A percentile compares a stretch with the other conserved stretches of the same genome.
These are phyloP conservation scores for Columba guinea DNA, from an alignment of 2,797 vertebrate genomes.

Conservation along the genomic window DNA sequence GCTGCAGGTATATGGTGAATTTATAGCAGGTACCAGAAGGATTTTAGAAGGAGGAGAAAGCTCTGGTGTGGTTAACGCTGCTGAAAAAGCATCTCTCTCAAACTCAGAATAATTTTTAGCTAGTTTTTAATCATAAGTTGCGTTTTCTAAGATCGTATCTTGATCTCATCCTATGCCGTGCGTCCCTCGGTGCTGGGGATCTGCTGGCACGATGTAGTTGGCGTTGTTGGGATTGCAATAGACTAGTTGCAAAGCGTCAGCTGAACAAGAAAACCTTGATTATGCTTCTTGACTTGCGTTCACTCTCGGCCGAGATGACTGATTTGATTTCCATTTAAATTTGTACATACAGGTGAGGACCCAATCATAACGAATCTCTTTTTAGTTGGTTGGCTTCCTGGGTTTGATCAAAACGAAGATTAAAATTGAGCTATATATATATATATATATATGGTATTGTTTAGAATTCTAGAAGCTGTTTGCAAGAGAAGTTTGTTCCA, in stretches of 20 bases:
- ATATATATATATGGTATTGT: background rate
- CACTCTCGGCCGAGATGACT: background rate
- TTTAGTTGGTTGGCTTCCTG: background rate
- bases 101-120: background rate
- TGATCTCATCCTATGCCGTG: background rate
- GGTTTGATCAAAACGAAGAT: background rate
- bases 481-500: background rate
- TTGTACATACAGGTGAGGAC: background rate
- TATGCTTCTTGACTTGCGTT: background rate
- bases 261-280: background rate
- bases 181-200: background rate
- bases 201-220: background rate
- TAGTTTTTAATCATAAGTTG: background rate
- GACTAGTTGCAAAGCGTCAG: background rate
- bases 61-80: rapidly evolving
- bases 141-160: background rate
- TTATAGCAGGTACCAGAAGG: background rate
- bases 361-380: background rate
- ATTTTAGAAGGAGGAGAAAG: background rate
- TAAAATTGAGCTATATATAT: background rate
- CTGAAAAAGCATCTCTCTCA: background rate
- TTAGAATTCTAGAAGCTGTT: background rate
- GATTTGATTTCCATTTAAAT: background rate
- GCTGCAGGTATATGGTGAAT: background rate
- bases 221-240: background rate